Evolutionary conservation across 2,113 vertebrate genomes (phyloP).

Genomic region (Caretta caretta): DNA sequence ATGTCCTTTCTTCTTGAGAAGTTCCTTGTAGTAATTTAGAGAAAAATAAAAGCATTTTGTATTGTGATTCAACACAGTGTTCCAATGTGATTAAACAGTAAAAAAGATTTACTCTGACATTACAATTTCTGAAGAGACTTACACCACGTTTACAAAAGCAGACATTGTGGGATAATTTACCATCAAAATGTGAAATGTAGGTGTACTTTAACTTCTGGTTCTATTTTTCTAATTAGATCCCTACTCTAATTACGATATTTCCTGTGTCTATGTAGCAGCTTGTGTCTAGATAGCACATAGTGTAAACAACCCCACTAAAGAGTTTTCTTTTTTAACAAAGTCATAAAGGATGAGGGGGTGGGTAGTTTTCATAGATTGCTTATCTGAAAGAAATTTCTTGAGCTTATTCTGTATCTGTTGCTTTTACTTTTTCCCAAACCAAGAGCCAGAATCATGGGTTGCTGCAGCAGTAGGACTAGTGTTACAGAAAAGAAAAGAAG

Average conservation of each 20-base stretch:
- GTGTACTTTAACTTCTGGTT: conserved; percentile 23
- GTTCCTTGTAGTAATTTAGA: not conserved
- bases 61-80: not conserved
- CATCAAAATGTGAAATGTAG: not conserved
- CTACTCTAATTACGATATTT: conserved; percentile 61
- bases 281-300: conserved; percentile 67
- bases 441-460: not conserved
- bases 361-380: not conserved
- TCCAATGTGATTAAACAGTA: conserved; percentile 38
- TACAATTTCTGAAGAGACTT: conserved; percentile 26
- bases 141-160: not conserved
- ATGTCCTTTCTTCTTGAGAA: conserved; percentile 11
- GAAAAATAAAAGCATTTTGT: not conserved
- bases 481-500: conserved; percentile 7
- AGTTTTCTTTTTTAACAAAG: conserved; percentile 5
- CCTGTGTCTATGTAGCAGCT: conserved; percentile 72
- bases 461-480: not conserved
- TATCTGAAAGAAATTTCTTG: conserved; percentile 29
- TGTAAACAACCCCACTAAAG: conserved; percentile 61
- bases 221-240: conserved; percentile 39
- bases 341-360: not conserved
- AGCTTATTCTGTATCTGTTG: not conserved
- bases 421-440: not conserved
- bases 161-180: not conserved
- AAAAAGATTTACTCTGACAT: conserved; percentile 40